phyloP scores from a whole-genome alignment of 2,113 vertebrate species.

The Petaurus breviceps region DNA sequence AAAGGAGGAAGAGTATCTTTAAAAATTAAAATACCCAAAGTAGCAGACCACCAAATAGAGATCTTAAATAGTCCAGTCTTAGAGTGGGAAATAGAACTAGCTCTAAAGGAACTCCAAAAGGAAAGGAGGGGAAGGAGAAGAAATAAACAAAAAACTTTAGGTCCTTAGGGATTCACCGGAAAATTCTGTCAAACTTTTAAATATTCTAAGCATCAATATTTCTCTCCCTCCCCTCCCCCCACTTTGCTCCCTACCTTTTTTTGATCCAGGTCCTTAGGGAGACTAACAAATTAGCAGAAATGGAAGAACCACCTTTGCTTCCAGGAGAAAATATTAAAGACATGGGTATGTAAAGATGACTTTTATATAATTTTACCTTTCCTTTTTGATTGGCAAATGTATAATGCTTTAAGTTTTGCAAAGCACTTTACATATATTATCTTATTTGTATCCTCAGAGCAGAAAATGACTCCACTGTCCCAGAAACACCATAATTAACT shows the following conservation, averaged over 20 bases:
- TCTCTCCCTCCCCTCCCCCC: not conserved
- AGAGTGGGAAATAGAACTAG: not conserved
- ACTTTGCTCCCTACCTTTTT: not conserved
- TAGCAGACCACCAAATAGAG: not conserved
- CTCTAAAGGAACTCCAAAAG: not conserved
- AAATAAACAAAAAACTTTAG: not conserved
- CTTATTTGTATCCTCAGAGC: not conserved
- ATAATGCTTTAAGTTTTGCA: not conserved
- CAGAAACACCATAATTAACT: rapidly evolving
- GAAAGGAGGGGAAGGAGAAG: not conserved
- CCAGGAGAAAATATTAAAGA: constrained; percentile 95
- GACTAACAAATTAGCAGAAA: constrained; percentile 89
- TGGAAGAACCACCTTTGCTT: constrained; percentile 93
- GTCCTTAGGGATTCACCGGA: not conserved
- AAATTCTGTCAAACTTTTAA: not conserved
- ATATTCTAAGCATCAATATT: constrained; percentile 29
- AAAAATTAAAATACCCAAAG: not conserved
- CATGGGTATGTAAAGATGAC: constrained; percentile 83
- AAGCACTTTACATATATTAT: not conserved
- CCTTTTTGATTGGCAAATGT: not conserved
- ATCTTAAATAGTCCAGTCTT: not conserved
- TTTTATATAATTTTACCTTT: constrained; percentile 50
- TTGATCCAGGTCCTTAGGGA: constrained; percentile 85
- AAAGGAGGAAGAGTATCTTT: not conserved
- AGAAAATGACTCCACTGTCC: rapidly evolving